Base-by-base conservation (phyloP, 2,113 vertebrate species). In the Gopherus flavomarginatus region DNA sequence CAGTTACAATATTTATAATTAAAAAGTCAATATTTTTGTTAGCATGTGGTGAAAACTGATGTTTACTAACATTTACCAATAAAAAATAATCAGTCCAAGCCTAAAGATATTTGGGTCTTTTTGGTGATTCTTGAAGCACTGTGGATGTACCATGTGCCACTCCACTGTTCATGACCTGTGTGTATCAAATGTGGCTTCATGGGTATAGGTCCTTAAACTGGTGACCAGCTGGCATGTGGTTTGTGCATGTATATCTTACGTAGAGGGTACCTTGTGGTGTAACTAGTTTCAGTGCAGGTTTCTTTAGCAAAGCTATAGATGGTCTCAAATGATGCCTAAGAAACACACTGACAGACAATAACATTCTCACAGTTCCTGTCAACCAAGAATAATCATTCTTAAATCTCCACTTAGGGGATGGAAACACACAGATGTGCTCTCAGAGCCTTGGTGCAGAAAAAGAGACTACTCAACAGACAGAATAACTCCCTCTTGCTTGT, bases 401-500 rank as follows among this genome's bases (percentile, higher is more conserved):
- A 72, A 72, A 38, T 38, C 19, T 22, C 9, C 35, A 38, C 35
- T 72, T n/a, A n/a, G 2, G n/a, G 65, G n/a, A n/a, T 72, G n/a
- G n/a, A 72, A 72, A 72, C 5, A 38, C 8, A 35, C 65, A 27
- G 16, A 24, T 11, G 27, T 59, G 21, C 8, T 17, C 3, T 0
- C 1, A 26, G 12, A 72, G 11, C 4, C 57, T 0, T 42, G 72
- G 80, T 52, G 8, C 35, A 10, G 65, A 72, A 72, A 38, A 72
- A 22, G 35, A 72, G 65, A 72, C n/a, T 38, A 72, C 19, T 69
- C 13, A 9, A 17, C 4, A 0, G 2, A 57, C 4, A 11, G 35
- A 69, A 5, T 29, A 49, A 0, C 29, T 4, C 4, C 0, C 1
- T 31, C 2, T 9, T 38, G 11, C 24, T 26, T 47, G 38, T 57